phyloP scores from a whole-genome alignment of 2,888 invertebrate species.

The Aporophyla nigra region DNA sequence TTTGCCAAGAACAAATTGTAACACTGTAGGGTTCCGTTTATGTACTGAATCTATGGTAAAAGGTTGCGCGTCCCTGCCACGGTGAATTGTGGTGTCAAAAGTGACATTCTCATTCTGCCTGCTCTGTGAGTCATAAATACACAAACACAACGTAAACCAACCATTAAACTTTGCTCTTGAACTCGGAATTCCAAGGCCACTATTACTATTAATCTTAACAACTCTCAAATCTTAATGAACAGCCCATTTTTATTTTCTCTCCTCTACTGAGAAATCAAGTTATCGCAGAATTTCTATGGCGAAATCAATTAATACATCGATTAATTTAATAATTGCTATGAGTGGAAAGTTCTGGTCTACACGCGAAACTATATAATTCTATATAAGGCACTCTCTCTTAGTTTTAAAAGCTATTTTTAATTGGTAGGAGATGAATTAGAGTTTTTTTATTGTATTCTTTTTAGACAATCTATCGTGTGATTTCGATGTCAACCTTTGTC shows the following conservation, averaged over 20 bases:
- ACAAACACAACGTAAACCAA: conserved; percentile 9
- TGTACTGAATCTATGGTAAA: no score
- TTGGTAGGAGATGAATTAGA: conserved; percentile 24
- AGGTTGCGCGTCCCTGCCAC: no score
- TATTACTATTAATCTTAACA: conserved; percentile 44
- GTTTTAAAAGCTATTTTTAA: conserved; percentile 37
- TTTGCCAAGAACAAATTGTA: no score
- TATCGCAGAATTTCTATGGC: conserved; percentile 55
- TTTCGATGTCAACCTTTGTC: not conserved
- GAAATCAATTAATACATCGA: conserved; percentile 60
- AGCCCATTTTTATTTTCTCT: conserved; percentile 39
- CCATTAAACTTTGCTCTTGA: conserved; percentile 47
- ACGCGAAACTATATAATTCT: conserved; percentile 46
- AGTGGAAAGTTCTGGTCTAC: conserved; percentile 58
- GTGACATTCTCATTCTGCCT: not conserved
- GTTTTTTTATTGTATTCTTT: conserved; percentile 9
- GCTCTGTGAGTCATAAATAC: conserved; percentile 20
- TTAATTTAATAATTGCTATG: conserved; percentile 37
- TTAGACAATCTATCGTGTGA: conserved; percentile 3
- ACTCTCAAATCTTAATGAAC: conserved; percentile 24
- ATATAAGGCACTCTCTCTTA: conserved; percentile 42
- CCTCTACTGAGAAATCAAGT: conserved; percentile 47
- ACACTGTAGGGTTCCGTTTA: no score
- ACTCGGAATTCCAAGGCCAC: conserved; percentile 51
- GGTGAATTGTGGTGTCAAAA: not conserved